A percentile compares a stretch with the other conserved stretches of the same genome.
Conservation (phyloP, 2,113 vertebrate genomes). For the Hippolais icterina region DNA sequence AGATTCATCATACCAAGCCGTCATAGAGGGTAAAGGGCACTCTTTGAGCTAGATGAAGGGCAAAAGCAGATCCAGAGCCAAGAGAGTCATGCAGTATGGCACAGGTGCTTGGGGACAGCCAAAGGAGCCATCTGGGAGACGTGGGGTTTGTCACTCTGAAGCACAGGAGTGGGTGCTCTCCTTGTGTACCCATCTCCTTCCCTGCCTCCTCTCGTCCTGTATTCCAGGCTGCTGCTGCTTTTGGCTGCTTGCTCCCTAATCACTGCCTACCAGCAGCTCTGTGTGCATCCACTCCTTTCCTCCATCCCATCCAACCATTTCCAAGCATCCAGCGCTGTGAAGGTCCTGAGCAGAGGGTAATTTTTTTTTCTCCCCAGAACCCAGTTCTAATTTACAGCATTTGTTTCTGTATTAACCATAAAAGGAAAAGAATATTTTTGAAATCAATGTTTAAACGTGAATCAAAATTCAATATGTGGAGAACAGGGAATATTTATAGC, state of each 20-base stretch:
- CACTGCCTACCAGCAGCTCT: neutral
- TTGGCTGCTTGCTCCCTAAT: neutral
- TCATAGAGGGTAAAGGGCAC: slow-evolving; percentile 20
- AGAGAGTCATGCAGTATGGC: neutral
- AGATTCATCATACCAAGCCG: slow-evolving; percentile 46
- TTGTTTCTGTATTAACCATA: neutral
- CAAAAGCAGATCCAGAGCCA: neutral
- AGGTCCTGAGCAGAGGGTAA: neutral
- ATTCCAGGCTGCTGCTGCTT: neutral
- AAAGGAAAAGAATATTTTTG: neutral
- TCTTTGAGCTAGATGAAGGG: slow-evolving; percentile 12
- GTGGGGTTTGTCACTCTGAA: neutral
- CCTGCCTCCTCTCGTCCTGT: neutral
- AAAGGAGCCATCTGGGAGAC: neutral
- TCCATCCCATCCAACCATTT: neutral
- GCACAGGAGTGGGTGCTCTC: neutral
- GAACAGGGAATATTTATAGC: neutral
- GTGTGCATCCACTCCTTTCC: neutral
- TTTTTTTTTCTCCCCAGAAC: neutral
- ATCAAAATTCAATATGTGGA: neutral
- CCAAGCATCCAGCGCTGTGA: neutral
- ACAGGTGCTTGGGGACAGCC: neutral
- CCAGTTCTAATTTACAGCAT: neutral
- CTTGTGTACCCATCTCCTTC: neutral
- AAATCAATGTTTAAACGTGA: neutral